Conservation (phyloP, 2,113 vertebrate species). For the Lophochroa leadbeateri region DNA sequence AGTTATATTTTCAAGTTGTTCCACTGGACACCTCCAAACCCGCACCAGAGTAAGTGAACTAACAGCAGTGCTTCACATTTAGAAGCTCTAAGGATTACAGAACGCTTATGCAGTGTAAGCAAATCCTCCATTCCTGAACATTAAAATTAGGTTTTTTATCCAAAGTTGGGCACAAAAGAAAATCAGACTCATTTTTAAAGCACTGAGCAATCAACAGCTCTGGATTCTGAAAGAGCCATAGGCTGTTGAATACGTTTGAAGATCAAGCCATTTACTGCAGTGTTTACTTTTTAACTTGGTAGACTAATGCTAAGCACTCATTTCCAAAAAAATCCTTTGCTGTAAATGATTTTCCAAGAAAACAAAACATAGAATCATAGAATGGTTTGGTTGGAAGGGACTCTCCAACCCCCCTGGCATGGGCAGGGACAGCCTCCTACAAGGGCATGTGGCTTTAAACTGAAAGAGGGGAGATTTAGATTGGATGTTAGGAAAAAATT, state of each 20-base stretch:
- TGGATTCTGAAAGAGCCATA: neutral
- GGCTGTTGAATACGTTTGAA: neutral
- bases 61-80: neutral
- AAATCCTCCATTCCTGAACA: slow-evolving; percentile 2
- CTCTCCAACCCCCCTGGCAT: neutral
- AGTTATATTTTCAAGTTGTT: neutral
- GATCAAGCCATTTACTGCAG: neutral
- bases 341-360: neutral
- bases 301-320: neutral
- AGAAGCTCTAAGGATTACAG: neutral
- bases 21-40: neutral
- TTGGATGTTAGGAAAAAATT: neutral
- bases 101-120: neutral
- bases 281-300: neutral
- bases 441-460: neutral
- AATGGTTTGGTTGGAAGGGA: neutral
- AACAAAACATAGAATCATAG: neutral
- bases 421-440: neutral
- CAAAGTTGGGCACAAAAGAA: neutral
- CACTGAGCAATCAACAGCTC: neutral
- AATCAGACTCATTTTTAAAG: slow-evolving; percentile 20
- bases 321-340: neutral
- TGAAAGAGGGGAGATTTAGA: neutral
- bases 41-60: neutral
- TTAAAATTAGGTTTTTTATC: slow-evolving; percentile 4